phyloP scores from a whole-genome alignment of 2,888 invertebrate genomes.

The Aspidiotus rigidus region DNA sequence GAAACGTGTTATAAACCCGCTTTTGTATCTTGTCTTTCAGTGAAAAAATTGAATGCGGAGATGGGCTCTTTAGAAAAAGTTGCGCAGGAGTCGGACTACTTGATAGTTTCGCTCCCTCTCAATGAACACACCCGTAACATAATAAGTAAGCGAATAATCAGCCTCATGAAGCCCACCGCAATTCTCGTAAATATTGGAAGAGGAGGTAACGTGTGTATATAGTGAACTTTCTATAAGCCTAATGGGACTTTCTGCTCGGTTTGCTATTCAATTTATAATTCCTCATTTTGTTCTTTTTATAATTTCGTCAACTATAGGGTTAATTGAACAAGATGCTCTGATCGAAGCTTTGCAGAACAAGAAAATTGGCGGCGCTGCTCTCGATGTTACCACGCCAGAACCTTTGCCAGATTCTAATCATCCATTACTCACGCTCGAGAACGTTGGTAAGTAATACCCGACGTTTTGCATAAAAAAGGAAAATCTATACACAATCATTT shows the following conservation, averaged over 20 bases:
- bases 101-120: conserved; percentile 69
- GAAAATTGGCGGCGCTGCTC: conserved; percentile 73
- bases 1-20: too few species aligned
- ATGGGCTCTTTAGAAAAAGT: conserved; percentile 49
- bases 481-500: too few species aligned
- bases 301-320: conserved; percentile 30
- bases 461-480: too few species aligned
- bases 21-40: conserved; percentile 40
- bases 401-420: conserved; percentile 67
- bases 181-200: conserved; percentile 82
- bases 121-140: conserved; percentile 68
- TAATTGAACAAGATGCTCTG: conserved; percentile 64
- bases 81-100: conserved; percentile 68
- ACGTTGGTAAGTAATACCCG: conserved; percentile 57
- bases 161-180: conserved; percentile 74
- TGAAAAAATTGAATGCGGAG: conserved; percentile 41
- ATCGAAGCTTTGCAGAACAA: conserved; percentile 64
- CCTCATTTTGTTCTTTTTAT: too few species aligned
- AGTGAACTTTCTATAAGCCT: too few species aligned
- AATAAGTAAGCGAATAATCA: conserved; percentile 67
- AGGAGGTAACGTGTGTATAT: conserved; percentile 53
- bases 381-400: conserved; percentile 87
- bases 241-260: neutral
- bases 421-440: conserved; percentile 65
- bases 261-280: neutral